phyloP scores from a whole-genome alignment of 2,888 invertebrate genomes.

The Limenitis arthemis region DNA sequence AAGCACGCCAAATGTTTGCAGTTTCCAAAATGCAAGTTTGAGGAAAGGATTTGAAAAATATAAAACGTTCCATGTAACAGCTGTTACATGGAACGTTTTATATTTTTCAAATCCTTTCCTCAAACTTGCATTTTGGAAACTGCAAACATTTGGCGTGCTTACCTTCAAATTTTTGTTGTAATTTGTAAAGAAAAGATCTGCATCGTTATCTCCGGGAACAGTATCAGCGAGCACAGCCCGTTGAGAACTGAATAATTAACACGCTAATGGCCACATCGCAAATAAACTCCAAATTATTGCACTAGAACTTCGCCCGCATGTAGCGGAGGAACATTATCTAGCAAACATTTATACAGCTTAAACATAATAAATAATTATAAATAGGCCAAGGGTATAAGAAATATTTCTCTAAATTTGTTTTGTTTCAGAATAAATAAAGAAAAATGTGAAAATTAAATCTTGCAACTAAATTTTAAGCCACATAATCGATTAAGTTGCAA shows the following conservation, averaged over 20 bases:
- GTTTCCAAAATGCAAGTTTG: neutral
- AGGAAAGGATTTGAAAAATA: neutral
- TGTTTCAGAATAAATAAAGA: neutral
- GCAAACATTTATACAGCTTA: constrained; percentile 18
- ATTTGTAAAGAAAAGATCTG: too few relatives aligned
- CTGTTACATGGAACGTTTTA: neutral
- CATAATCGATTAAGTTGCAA: too few relatives aligned
- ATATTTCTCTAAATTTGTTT: neutral
- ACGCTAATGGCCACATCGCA: constrained; percentile 60
- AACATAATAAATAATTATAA: constrained; percentile 15
- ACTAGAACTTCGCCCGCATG: constrained; percentile 41
- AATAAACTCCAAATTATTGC: constrained; percentile 65
- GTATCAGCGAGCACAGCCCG: constrained; percentile 31
- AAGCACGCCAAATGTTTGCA: too few relatives aligned
- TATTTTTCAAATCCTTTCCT: neutral
- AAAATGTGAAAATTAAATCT: too few relatives aligned
- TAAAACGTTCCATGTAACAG: neutral
- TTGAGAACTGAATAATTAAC: constrained; percentile 56
- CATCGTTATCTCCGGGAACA: too few relatives aligned
- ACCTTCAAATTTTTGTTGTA: too few relatives aligned
- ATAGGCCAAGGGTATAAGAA: constrained; percentile 7
- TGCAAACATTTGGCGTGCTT: too few relatives aligned
- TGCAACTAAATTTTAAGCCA: too few relatives aligned
- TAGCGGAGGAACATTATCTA: constrained; percentile 36
- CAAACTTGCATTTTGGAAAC: neutral